These are phyloP conservation scores for Micromys minutus DNA, from an alignment of 2,113 vertebrate species.

Conservation along the genomic window DNA sequence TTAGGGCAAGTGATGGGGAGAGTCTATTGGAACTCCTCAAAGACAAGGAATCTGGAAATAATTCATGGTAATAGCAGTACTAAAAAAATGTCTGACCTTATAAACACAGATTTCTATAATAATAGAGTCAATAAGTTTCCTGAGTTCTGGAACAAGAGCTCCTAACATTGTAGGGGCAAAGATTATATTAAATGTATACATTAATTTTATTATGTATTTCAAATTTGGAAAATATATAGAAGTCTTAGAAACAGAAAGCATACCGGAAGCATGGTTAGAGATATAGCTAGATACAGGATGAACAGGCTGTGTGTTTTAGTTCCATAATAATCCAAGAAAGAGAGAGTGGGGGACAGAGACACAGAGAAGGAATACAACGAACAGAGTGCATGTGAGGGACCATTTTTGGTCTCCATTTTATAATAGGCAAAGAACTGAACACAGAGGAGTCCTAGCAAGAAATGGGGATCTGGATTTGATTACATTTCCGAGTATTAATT, in stretches of 20 bases:
- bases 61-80: background rate
- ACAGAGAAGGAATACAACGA: background rate
- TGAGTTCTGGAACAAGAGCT: background rate
- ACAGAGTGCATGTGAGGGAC: background rate
- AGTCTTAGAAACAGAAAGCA: background rate
- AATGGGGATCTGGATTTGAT: background rate
- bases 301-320: no score
- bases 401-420: slow-evolving; percentile 14
- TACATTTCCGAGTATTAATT: slow-evolving; percentile 23
- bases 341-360: background rate
- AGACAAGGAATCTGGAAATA: background rate
- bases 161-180: slow-evolving; percentile 21
- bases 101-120: background rate
- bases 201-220: background rate
- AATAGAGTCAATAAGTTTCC: background rate
- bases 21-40: background rate
- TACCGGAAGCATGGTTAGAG: background rate
- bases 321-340: background rate
- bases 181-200: background rate
- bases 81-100: background rate
- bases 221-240: background rate
- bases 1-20: background rate
- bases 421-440: background rate
- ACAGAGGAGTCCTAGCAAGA: background rate
- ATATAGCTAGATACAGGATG: no score